Percentiles rank a stretch among this genome's conserved stretches.
Conservation (phyloP, 2,888 invertebrate genomes). For the Galerucella pusilla region DNA sequence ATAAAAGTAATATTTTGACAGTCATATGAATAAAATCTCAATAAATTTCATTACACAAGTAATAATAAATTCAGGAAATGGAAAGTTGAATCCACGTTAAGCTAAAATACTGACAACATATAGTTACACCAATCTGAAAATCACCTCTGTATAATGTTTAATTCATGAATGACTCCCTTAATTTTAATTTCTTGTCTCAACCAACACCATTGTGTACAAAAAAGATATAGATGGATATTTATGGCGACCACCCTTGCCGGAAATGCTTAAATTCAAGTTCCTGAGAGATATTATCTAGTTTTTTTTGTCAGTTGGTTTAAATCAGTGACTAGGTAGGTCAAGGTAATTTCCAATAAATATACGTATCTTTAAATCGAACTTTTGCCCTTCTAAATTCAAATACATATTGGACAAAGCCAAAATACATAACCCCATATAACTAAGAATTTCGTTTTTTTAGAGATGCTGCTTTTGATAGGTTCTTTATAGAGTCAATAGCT, state of each 20-base stretch:
- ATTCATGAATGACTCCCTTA: conserved; percentile 23
- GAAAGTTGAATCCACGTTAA: background rate
- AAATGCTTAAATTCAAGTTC: conserved; percentile 48
- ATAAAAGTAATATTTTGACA: too few relatives aligned
- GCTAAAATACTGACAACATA: background rate
- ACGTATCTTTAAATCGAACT: background rate
- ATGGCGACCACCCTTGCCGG: conserved; percentile 50
- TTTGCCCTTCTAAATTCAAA: background rate
- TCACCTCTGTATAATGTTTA: conserved; percentile 22
- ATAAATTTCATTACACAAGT: too few relatives aligned
- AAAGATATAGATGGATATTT: conserved; percentile 48
- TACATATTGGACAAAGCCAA: too few relatives aligned
- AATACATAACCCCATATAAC: too few relatives aligned
- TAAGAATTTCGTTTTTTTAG: too few relatives aligned
- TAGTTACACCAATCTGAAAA: conserved; percentile 4
- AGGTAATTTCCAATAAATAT: background rate
- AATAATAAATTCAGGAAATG: background rate
- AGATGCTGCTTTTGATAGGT: too few relatives aligned
- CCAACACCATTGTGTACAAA: conserved; percentile 19
- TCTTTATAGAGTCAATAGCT: too few relatives aligned
- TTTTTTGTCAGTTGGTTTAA: conserved; percentile 29
- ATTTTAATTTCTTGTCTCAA: conserved; percentile 25
- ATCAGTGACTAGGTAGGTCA: conserved; percentile 8
- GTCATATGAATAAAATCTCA: too few relatives aligned
- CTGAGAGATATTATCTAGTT: conserved; percentile 45